Evolutionary conservation across 2,888 invertebrate genomes (phyloP).

Genomic region (Mythimna albipuncta): DNA sequence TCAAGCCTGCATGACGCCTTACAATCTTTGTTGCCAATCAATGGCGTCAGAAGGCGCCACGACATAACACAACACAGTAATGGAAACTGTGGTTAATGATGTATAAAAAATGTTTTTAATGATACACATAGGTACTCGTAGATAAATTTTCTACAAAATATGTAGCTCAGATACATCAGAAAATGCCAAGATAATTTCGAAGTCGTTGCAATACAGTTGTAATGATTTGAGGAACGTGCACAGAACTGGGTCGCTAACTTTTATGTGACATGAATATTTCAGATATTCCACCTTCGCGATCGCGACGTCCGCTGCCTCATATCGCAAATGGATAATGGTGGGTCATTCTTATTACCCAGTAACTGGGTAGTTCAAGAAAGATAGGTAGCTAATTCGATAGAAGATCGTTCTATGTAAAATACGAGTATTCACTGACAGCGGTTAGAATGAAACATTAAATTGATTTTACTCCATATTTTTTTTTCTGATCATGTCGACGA

Average conservation of each 20-base stretch:
- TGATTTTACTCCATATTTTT: no score
- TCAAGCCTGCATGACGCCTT: no score
- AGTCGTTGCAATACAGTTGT: slow-evolving; percentile 38
- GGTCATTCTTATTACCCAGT: not conserved
- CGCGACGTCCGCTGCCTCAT: slow-evolving; percentile 30
- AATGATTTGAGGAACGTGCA: slow-evolving; percentile 34
- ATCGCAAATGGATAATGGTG: slow-evolving; percentile 12
- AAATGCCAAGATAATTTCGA: slow-evolving; percentile 9
- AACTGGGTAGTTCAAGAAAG: not conserved
- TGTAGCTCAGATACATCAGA: not conserved
- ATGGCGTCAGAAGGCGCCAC: no score
- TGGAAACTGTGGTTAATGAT: no score
- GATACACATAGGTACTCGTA: no score
- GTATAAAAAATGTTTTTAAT: no score
- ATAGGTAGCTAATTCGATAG: not conserved
- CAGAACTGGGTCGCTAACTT: slow-evolving; percentile 34
- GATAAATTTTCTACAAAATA: not conserved
- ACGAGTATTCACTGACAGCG: no score
- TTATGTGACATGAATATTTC: slow-evolving; percentile 48
- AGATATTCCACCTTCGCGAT: slow-evolving; percentile 19
- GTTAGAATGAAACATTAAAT: no score
- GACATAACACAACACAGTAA: no score
- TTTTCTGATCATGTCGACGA: no score
- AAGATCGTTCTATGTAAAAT: no score
- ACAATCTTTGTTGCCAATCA: no score